Percentiles rank a stretch among this genome's conserved stretches.
phyloP scores from a whole-genome alignment of 2,888 invertebrate genomes.

The Clepsis dumicolana region DNA sequence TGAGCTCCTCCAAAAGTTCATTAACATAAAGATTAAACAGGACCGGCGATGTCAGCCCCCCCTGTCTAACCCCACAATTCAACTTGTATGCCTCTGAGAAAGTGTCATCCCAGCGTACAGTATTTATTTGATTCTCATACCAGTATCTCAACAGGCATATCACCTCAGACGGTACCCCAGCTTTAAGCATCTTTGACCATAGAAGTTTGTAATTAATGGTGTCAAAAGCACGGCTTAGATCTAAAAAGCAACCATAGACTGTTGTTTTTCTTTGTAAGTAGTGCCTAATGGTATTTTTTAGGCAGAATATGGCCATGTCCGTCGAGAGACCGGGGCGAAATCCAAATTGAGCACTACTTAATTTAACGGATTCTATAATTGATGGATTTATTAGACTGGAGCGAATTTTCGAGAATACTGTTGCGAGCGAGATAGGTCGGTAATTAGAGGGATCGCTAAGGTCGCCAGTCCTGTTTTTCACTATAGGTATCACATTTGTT shows the following conservation, averaged over 20 bases:
- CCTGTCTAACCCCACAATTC: background rate
- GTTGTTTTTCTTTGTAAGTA: background rate
- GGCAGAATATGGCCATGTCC: background rate
- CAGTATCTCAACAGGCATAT: background rate
- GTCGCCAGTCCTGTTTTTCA: background rate
- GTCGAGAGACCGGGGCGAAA: background rate
- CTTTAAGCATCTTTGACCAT: background rate
- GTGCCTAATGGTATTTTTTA: background rate
- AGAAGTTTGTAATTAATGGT: background rate
- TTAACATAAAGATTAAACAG: background rate
- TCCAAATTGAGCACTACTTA: background rate
- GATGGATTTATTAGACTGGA: background rate
- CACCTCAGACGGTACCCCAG: background rate
- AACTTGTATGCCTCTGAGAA: background rate
- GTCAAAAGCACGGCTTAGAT: background rate
- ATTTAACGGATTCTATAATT: background rate
- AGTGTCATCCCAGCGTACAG: background rate
- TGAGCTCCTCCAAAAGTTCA: background rate
- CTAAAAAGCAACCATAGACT: background rate
- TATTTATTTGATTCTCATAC: background rate
- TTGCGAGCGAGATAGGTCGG: background rate
- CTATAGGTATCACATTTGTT: background rate
- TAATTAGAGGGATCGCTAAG: background rate
- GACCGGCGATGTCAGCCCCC: background rate
- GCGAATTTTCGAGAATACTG: background rate